Evolutionary conservation across 2,888 invertebrate species (phyloP), one percentile per base, ranked within the genome.

Genomic region (Nipponacmea schrenckii): DNA sequence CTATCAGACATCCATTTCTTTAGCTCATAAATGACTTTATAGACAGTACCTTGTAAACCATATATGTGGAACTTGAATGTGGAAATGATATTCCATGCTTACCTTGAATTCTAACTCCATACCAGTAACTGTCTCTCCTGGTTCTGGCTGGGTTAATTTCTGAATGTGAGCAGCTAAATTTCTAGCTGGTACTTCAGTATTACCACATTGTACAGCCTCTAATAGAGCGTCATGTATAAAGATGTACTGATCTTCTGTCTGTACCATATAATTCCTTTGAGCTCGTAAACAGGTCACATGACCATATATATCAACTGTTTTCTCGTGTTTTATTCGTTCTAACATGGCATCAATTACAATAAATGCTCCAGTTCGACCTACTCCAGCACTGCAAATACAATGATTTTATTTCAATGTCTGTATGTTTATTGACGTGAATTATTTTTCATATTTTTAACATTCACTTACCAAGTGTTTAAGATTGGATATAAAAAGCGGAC

Each of bases 321-420:
- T 97, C 86, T 99, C 98, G 88, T 97, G 96, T 82, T 96, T 94
- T 89, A 99, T 96, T 75, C 98, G 91, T 85, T 99, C 98, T 79
- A 99, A 91, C 98, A 98, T 98, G 2, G 98, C 97, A 89, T 99
- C 99, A 83, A 99, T 98, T 1, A 98, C 98, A 83, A 99, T 97
- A 89, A 98, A 98, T 89, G 98, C 98, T 62, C 98, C 96, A 10
- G 96, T 97, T 68, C 97, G 92, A 0, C 96, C 96, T 27, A 97
- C 96, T 68, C 96, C 96, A 76, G 93, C 93, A 87, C 92, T 92
- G 83, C 79, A 92, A 73, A 12, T 46, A 45, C 65, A 64, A 26
- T 69, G 4, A 10, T 39, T 39, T 39, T 39, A n/a, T n/a, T n/a
- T n/a, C n/a, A n/a, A n/a, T n/a, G n/a, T n/a, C n/a, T n/a, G n/a